Percentiles rank a stretch among this genome's conserved stretches.
phyloP scores from a whole-genome alignment of 1,140 invertebrate genomes.

The Dinoponera quadriceps region DNA sequence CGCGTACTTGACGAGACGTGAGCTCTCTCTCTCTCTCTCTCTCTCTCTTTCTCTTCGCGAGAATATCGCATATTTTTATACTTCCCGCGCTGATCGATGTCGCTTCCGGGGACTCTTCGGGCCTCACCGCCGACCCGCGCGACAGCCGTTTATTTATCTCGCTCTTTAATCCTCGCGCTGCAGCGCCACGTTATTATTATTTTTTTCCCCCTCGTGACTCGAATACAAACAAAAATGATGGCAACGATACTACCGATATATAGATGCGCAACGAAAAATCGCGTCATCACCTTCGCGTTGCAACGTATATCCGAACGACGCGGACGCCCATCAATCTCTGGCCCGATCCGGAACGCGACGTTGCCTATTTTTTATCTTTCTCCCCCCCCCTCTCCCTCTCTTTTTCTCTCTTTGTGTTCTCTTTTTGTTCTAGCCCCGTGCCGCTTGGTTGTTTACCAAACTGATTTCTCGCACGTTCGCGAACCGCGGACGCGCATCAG shows the following conservation, averaged over 20 bases:
- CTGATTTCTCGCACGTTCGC: slow-evolving; percentile 46
- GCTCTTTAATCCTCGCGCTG: background rate
- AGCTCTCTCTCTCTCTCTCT: too few relatives aligned
- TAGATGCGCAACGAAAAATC: slow-evolving; percentile 60
- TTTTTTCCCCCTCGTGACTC: too few relatives aligned
- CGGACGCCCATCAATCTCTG: slow-evolving; percentile 64
- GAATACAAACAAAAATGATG: background rate
- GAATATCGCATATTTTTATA: background rate
- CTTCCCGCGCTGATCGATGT: background rate
- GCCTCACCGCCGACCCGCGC: background rate
- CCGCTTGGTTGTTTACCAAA: slow-evolving; percentile 49
- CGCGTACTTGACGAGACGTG: too few relatives aligned
- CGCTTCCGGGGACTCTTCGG: background rate
- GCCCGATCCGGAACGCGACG: slow-evolving; percentile 26
- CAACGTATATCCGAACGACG: slow-evolving; percentile 7
- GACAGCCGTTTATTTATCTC: slow-evolving; percentile 33
- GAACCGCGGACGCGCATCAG: background rate
- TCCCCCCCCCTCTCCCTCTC: too few relatives aligned
- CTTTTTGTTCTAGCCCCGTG: slow-evolving; percentile 23
- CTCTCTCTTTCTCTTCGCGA: too few relatives aligned
- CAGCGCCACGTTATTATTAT: slow-evolving; percentile 9
- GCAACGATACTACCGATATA: slow-evolving; percentile 7
- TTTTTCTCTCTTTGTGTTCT: background rate
- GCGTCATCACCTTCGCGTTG: slow-evolving; percentile 24
- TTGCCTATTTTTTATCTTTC: slow-evolving; percentile 25